Evolutionary conservation across 2,113 vertebrate species (phyloP), one percentile per base, ranked within the genome.

Genomic region (Esox niger): DNA sequence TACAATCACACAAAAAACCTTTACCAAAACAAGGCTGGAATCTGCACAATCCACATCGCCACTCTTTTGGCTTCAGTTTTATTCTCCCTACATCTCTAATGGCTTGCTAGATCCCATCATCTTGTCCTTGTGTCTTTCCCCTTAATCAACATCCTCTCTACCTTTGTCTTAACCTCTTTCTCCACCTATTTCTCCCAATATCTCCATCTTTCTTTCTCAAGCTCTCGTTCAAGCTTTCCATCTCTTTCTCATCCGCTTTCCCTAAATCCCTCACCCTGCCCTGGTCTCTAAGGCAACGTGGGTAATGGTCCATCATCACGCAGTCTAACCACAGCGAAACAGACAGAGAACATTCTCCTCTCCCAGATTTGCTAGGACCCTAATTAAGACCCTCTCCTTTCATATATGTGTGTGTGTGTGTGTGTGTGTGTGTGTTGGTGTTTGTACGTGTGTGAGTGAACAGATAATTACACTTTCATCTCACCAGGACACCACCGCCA

Each of bases 391-490:
- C 91, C 91, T 94, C 92, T 93, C 91, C 92, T 94, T 93, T 94
- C 93, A 94, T 94, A 94, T 94, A 92, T 89, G 88, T 43, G 11
- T 43, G 35, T 43, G 35, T 1, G 10, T 35, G 35, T 38, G 35
- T 1, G 35, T 38, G 35, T 33, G 32, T 33, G 32, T 33, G 32
- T 33, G 32, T 3, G 32, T 3, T 4, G 1, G 32, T 33, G 32
- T 33, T 4, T 3, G 32, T 33, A 8, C 3, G 3, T 43, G 38
- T 4, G 35, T 43, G 35, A 15, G 38, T 23, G 47, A 9, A 21
- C 88, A 93, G 93, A 95, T 95, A 95, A 95, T 95, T 94, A 94
- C 93, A 94, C 94, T 94, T 95, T 95, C 93, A 95, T 95, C 94
- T 95, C 94, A 93, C 93, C 94, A 94, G 94, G 94, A 95, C 89